Evolutionary conservation across 2,888 invertebrate genomes (phyloP).

Genomic region (Alviniconcha strummeri): DNA sequence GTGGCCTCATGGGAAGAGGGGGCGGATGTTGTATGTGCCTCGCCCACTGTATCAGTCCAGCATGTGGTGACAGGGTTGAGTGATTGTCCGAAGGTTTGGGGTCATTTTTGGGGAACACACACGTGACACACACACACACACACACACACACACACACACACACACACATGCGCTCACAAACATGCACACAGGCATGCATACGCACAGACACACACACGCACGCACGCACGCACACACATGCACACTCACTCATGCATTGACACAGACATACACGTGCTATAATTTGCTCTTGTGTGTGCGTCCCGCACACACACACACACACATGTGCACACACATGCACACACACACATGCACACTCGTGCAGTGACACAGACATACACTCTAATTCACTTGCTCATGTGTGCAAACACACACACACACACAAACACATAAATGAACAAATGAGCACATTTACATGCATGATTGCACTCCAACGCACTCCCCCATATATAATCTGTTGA

Average conservation of each 20-base stretch:
- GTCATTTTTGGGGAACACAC: too few relatives aligned
- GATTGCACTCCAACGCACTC: too few relatives aligned
- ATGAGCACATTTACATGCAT: too few relatives aligned
- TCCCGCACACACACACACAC: constrained; percentile 9
- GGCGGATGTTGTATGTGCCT: constrained; percentile 10
- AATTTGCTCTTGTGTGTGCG: not conserved
- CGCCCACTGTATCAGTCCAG: constrained; percentile 21
- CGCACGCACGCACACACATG: constrained; percentile 13
- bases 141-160: not conserved
- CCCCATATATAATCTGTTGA: too few relatives aligned
- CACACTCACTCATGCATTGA: constrained; percentile 13
- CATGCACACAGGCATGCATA: not conserved
- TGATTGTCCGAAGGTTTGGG: too few relatives aligned
- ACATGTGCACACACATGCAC: constrained; percentile 15
- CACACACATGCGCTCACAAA: not conserved
- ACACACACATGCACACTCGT: not conserved
- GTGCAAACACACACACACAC: not conserved
- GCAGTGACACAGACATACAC: not conserved
- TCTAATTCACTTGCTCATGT: not conserved
- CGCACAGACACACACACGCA: not conserved
- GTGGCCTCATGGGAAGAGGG: not conserved
- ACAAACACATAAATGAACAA: not conserved
- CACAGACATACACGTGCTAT: constrained; percentile 6
- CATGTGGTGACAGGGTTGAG: constrained; percentile 3
- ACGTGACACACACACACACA: not conserved